A percentile compares a stretch with the other conserved stretches of the same genome.
These are phyloP conservation scores for Chionodraco myersi DNA, from an alignment of 2,113 vertebrate genomes.

Conservation along the genomic window DNA sequence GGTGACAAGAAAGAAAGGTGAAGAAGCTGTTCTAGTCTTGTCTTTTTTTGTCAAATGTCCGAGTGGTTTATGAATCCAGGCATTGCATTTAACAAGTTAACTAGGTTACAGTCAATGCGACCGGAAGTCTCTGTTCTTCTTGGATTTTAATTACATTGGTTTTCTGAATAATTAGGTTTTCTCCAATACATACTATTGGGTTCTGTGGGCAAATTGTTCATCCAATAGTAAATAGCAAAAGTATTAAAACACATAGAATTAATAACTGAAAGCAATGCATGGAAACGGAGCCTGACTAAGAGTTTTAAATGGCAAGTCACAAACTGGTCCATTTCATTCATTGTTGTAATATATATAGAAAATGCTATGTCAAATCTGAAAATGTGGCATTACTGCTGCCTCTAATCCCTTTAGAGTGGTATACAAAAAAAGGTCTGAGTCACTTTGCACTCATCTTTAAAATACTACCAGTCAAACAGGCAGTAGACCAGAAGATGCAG, in stretches of 20 bases:
- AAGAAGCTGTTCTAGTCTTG: slow-evolving; percentile 7
- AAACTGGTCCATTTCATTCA: slow-evolving; percentile 28
- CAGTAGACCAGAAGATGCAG: slow-evolving; percentile 8
- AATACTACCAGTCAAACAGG: slow-evolving; percentile 30
- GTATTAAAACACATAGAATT: not conserved
- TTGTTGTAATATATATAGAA: slow-evolving; percentile 35
- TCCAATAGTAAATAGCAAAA: not conserved
- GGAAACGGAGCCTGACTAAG: not conserved
- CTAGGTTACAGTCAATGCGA: slow-evolving; percentile 34
- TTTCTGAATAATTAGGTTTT: slow-evolving; percentile 18
- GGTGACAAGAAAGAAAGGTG: slow-evolving; percentile 5
- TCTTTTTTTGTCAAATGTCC: not conserved
- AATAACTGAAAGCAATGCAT: not conserved
- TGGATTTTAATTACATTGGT: not conserved
- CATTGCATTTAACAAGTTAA: slow-evolving; percentile 27
- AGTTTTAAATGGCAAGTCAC: slow-evolving; percentile 6
- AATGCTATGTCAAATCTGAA: slow-evolving; percentile 53
- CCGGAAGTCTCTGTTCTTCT: not conserved
- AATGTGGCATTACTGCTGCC: slow-evolving; percentile 62
- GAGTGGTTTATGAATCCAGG: slow-evolving; percentile 32
- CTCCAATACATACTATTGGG: not conserved
- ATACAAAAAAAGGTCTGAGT: slow-evolving; percentile 42
- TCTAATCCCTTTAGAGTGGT: slow-evolving; percentile 60
- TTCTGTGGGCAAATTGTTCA: not conserved
- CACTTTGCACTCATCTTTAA: slow-evolving; percentile 36